Evolutionary conservation across 2,113 vertebrate genomes (phyloP), one percentile per base, ranked within the genome.

Genomic region (Uria lomvia): DNA sequence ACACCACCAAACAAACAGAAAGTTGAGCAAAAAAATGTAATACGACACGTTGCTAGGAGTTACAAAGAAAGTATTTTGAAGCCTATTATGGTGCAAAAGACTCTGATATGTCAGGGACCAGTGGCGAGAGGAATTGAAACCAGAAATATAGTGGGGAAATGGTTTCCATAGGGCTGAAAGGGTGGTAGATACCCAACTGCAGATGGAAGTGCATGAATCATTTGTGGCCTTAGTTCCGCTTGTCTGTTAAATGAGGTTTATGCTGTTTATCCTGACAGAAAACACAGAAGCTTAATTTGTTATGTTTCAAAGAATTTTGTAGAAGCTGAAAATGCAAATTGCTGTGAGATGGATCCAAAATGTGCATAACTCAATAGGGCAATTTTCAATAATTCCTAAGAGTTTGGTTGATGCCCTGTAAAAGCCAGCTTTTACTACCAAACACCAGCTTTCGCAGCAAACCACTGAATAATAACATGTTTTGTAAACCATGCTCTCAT

Each of bases 241-340:
- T 90, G 72, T 91, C 83, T 95, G 88, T 88, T 93, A 93, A 93
- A 93, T 84, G 96, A 95, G 65, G 50, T 95, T 96, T 96, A 68
- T 93, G 65, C 94, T 92, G 63, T 92, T 95, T 89, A 94, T 52
- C 60, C 86, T 92, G 90, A 93, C 89, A 94, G 93, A 96, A 96
- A 95, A 95, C 87, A 94, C 74, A 94, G 94, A 92, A 92, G 90
- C 94, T 77, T 96, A 94, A 93, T 96, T 94, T 83, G 90, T 81
- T 96, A 88, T 77, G 96, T 97, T 97, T 94, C 92, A 93, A 92
- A 93, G 92, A 95, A 90, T 93, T 96, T 52, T 92, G 91, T 79
- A 92, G 90, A 86, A 93, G 88, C 88, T 91, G 79, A 90, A 90
- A 95, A 94, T 71, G 83, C 94, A 95, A 97, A 96, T 92, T 94